Evolutionary conservation across 2,797 vertebrate species (phyloP).

Genomic region (Anguilla anguilla): DNA sequence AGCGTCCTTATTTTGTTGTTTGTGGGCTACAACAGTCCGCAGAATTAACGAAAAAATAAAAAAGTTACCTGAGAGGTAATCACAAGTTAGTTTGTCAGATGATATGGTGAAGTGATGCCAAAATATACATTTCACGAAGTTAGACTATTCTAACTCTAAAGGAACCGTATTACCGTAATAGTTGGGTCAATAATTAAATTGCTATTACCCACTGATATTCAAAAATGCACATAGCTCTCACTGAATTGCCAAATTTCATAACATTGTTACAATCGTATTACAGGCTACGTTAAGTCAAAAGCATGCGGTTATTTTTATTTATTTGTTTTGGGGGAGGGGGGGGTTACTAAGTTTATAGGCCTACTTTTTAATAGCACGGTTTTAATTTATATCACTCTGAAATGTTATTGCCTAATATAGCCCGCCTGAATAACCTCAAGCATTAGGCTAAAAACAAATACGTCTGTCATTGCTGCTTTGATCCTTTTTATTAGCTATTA

Average conservation of each 20-base stretch:
- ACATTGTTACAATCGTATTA: neutral
- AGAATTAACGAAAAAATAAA: neutral
- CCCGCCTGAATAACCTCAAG: neutral
- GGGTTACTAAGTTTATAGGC: no score
- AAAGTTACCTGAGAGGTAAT: neutral
- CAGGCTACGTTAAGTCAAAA: neutral
- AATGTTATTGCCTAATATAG: neutral
- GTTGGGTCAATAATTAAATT: neutral
- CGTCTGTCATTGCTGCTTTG: neutral
- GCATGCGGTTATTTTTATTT: no score
- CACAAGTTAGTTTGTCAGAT: neutral
- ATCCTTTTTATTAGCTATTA: neutral
- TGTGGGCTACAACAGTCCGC: neutral
- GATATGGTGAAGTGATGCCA: neutral
- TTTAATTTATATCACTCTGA: neutral
- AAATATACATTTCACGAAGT: neutral
- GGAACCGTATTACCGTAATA: neutral
- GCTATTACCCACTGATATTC: neutral
- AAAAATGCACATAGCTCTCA: neutral
- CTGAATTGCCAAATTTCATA: neutral
- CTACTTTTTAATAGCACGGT: neutral
- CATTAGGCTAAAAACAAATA: neutral
- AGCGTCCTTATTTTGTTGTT: neutral
- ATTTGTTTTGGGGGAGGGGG: no score
- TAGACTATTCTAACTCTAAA: neutral